These are phyloP conservation scores for Oxyruncus cristatus DNA, from an alignment of 2,113 vertebrate genomes.

Conservation along the genomic window DNA sequence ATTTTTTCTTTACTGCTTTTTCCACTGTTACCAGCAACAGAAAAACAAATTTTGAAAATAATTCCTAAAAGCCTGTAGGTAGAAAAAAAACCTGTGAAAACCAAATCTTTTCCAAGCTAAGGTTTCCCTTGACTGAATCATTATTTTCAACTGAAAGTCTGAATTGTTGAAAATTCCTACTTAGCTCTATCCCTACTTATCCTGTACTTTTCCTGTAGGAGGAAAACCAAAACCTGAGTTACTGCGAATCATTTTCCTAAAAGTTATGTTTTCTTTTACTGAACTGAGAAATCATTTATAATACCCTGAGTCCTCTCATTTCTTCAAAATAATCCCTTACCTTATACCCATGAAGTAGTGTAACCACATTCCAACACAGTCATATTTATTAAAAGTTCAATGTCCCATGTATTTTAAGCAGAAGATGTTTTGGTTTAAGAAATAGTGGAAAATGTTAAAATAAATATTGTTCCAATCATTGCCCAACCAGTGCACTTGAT, in stretches of 20 bases:
- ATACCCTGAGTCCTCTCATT: constrained; percentile 1
- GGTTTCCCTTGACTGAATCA: neutral
- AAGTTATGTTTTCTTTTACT: constrained; percentile 50
- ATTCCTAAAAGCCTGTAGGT: neutral
- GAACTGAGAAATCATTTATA: constrained; percentile 51
- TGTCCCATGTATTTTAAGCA: constrained; percentile 33
- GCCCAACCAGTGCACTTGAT: neutral
- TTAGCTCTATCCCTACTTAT: constrained; percentile 10
- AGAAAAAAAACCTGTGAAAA: constrained; percentile 2
- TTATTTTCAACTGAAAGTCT: constrained; percentile 59
- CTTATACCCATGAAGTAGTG: constrained; percentile 7
- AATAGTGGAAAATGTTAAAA: constrained; percentile 48
- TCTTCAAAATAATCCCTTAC: constrained; percentile 38
- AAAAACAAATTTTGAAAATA: constrained; percentile 2
- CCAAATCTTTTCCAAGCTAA: neutral
- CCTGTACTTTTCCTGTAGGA: constrained; percentile 43
- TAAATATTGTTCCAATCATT: constrained; percentile 31
- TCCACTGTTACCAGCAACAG: neutral
- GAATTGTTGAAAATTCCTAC: constrained; percentile 42
- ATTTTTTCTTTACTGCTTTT: neutral
- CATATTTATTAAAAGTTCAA: constrained; percentile 29
- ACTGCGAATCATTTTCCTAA: constrained; percentile 38
- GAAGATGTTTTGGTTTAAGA: constrained; percentile 29
- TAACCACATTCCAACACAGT: constrained; percentile 40
- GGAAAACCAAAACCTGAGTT: constrained; percentile 48